Conservation (phyloP, 2,888 invertebrate species). For the Allacma fusca region DNA sequence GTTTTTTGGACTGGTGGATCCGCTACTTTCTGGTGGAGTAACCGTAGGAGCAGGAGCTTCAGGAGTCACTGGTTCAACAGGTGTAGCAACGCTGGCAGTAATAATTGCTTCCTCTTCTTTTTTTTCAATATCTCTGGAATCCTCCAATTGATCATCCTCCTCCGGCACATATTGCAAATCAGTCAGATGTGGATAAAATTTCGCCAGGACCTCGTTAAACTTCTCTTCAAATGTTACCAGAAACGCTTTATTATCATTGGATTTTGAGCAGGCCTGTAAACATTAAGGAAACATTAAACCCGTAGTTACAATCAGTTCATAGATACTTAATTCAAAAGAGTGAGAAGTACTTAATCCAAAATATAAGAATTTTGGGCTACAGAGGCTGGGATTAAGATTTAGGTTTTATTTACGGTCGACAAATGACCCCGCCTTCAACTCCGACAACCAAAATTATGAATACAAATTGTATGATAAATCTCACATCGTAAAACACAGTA, state of each 20-base stretch:
- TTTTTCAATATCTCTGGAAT: background rate
- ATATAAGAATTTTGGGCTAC: too few species aligned
- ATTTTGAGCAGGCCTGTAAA: conserved; percentile 34
- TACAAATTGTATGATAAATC: background rate
- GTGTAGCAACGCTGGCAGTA: too few species aligned
- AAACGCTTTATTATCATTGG: conserved; percentile 31
- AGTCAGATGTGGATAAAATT: conserved; percentile 12
- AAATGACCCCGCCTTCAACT: too few species aligned
- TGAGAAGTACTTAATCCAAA: too few species aligned
- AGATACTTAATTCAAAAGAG: too few species aligned
- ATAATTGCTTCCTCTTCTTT: background rate
- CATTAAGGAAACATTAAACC: background rate
- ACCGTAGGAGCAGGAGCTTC: too few species aligned
- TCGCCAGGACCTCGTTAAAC: conserved; percentile 13
- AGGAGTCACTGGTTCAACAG: too few species aligned
- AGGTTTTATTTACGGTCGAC: too few species aligned
- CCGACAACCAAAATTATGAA: background rate
- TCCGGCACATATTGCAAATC: conserved; percentile 30
- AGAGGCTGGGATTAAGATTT: too few species aligned
- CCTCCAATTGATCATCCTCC: background rate
- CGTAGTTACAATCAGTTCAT: too few species aligned
- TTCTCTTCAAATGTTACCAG: conserved; percentile 26
- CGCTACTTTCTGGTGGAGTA: too few species aligned
- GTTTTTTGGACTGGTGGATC: too few species aligned
- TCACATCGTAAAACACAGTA: conserved; percentile 46